Evolutionary conservation across 2,113 vertebrate species (phyloP).

Genomic region (Thomomys bottae): DNA sequence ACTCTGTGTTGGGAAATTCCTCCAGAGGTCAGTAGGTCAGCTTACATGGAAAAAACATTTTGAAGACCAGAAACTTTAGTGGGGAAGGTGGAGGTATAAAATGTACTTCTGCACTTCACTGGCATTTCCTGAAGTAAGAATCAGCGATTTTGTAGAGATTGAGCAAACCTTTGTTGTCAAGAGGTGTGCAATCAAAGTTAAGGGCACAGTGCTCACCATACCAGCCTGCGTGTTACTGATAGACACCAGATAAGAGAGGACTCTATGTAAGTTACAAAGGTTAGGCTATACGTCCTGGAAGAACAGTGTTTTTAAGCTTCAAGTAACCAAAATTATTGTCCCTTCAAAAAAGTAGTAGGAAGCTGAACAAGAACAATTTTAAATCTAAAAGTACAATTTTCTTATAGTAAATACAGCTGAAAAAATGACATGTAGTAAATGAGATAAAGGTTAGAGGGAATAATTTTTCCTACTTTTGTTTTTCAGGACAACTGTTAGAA

Average conservation of each 20-base stretch:
- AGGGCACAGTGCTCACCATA: background rate
- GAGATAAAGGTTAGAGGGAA: background rate
- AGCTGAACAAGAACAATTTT: background rate
- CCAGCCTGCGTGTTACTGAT: background rate
- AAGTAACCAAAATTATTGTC: background rate
- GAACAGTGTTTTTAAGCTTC: slow-evolving; percentile 2
- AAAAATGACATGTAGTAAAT: background rate
- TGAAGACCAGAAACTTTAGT: slow-evolving; percentile 34
- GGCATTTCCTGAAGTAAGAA: slow-evolving; percentile 26
- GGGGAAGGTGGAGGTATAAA: background rate
- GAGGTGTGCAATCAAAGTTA: background rate
- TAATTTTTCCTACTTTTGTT: background rate
- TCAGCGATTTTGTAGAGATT: background rate
- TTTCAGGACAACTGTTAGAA: background rate
- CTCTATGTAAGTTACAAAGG: background rate
- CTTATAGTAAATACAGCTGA: background rate
- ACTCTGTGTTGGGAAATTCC: background rate
- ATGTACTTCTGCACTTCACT: background rate
- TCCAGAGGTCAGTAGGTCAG: background rate
- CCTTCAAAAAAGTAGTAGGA: background rate
- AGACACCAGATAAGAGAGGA: background rate
- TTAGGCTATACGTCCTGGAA: background rate
- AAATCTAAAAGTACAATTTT: background rate
- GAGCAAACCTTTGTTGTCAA: background rate
- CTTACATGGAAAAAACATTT: background rate